A percentile compares a stretch with the other conserved stretches of the same genome.
Conservation (phyloP, 2,888 invertebrate species). For the Nezara viridula region DNA sequence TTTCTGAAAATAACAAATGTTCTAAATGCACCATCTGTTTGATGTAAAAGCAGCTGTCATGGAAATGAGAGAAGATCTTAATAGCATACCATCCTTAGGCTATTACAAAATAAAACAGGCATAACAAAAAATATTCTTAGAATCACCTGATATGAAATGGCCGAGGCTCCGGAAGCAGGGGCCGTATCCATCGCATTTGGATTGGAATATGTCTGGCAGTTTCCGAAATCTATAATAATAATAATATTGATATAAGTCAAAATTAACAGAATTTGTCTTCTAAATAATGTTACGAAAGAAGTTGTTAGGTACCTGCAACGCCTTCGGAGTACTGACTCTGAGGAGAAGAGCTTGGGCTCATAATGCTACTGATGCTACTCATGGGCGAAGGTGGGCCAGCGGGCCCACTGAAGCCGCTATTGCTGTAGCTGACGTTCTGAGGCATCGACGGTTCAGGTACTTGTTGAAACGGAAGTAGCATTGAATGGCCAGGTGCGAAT, state of each 20-base stretch:
- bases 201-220: background rate
- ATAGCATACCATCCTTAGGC: too few relatives aligned
- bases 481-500: slow-evolving; percentile 90
- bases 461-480: slow-evolving; percentile 83
- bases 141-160: slow-evolving; percentile 81
- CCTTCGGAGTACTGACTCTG: slow-evolving; percentile 83
- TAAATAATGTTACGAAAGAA: background rate
- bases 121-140: background rate
- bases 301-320: slow-evolving; percentile 73
- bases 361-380: slow-evolving; percentile 70
- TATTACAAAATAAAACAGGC: too few relatives aligned
- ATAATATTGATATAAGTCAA: background rate
- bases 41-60: too few relatives aligned
- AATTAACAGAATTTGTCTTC: background rate
- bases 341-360: slow-evolving; percentile 67
- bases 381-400: slow-evolving; percentile 75
- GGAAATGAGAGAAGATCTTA: too few relatives aligned
- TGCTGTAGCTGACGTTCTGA: slow-evolving; percentile 90
- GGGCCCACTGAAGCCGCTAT: slow-evolving; percentile 80
- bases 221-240: background rate
- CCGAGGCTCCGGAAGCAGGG: slow-evolving; percentile 81
- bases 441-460: slow-evolving; percentile 92
- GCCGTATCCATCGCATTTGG: slow-evolving; percentile 72
- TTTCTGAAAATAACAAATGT: too few relatives aligned
- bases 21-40: too few relatives aligned